Evolutionary conservation across 2,888 invertebrate species (phyloP), one percentile per base, ranked within the genome.

Genomic region (Cinara cedri): DNA sequence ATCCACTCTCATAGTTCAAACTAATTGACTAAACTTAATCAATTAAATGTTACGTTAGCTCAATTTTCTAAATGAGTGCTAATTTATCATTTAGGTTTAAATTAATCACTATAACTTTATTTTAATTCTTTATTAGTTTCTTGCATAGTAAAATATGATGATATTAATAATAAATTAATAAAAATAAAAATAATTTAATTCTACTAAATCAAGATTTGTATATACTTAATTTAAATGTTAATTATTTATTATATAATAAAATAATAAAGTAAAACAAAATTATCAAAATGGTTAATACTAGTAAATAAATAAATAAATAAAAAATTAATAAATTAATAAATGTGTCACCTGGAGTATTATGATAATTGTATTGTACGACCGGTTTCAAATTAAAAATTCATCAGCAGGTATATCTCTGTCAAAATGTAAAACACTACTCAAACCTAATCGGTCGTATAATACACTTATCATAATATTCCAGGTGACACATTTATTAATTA

Each of bases 101-200:
- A 34, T 62, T 1, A 62, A 62, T 62, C 13, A 34, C 54, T 49
- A 54, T 51, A 34, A 26, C 1, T 34, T 51, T 8, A 14, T 54
- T 54, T 54, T 34, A 70, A 55, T 34, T 71, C 42, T 44, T 55
- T 71, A 66, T 26, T 66, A 66, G 0, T 26, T 4, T 66, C 16
- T 4, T 34, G 6, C 34, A 34, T 34, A 34, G 6, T 65, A 44
- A 44, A 13, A 19, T 57, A 19, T 42, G 14, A 26, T 9, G 24
- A 60, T 24, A 24, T 54, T 14, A 60, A 26, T 26, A 19, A n/a
- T n/a, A n/a, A n/a, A n/a, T n/a, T n/a, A 19, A 34, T 19, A 14
- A 21, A 55, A 9, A 11, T 19, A 55, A 55, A 60, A 26, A 8
- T 1, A 9, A 3, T 60, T 26, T 16, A 60, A 24, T 26, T 60